phyloP scores from a whole-genome alignment of 2,113 vertebrate genomes.

The Rattus rattus region DNA sequence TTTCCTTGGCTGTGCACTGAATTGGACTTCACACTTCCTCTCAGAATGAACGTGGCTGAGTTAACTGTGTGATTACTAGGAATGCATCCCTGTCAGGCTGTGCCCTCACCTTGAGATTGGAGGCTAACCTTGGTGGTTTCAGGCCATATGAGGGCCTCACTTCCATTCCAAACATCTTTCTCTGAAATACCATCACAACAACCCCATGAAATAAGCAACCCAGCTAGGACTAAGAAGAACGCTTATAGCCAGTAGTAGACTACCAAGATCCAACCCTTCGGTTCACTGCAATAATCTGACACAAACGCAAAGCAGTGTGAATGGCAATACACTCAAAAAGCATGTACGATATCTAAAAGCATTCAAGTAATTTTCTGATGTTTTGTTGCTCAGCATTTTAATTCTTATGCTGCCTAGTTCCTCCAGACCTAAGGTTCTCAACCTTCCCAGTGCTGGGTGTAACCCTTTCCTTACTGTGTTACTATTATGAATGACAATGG shows the following conservation, averaged over 20 bases:
- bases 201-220: too few species aligned
- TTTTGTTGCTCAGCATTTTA: neutral
- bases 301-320: neutral
- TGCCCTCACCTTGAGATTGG: neutral
- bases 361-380: neutral
- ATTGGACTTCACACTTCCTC: neutral
- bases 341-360: neutral
- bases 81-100: neutral
- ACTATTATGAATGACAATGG: neutral
- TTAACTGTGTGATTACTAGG: neutral
- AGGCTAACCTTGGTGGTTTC: neutral
- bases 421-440: neutral
- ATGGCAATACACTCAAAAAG: neutral
- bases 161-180: neutral
- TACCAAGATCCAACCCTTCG: neutral
- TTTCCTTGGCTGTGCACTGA: neutral
- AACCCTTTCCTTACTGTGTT: neutral
- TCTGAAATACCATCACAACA: neutral
- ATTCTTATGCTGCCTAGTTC: neutral
- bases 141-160: neutral
- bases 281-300: neutral
- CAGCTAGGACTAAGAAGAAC: neutral
- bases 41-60: neutral
- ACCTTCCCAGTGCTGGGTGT: neutral
- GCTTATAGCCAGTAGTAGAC: neutral